phyloP scores from a whole-genome alignment of 2,888 invertebrate genomes.

The Oscheius sp. region DNA sequence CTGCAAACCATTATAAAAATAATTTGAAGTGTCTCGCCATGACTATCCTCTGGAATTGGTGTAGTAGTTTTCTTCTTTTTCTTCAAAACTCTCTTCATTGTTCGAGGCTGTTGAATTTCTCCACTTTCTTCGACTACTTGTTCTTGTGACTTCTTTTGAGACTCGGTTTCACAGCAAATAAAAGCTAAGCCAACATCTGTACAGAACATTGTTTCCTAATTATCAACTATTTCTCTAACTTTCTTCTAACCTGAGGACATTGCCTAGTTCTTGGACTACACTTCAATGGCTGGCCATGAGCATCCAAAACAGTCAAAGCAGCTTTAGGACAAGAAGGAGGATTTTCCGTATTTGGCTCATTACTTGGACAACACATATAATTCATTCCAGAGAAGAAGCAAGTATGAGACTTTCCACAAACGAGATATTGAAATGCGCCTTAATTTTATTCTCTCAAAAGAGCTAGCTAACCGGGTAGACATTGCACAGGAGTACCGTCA shows the following conservation, averaged over 20 bases:
- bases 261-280: conserved; percentile 49
- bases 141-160: not conserved
- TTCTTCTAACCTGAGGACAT: conserved; percentile 52
- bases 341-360: conserved; percentile 58
- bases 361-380: conserved; percentile 68
- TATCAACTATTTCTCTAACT: not conserved
- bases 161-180: conserved; percentile 60
- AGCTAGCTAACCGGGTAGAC: conserved; percentile 58
- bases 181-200: conserved; percentile 50
- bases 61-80: conserved; percentile 32
- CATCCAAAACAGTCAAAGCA: conserved; percentile 54
- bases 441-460: not conserved
- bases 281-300: conserved; percentile 53
- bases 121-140: conserved; percentile 2
- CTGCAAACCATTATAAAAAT: conserved; percentile 12
- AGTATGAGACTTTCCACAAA: conserved; percentile 63
- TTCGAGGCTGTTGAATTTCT: not conserved
- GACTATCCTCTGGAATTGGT: conserved; percentile 34
- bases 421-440: not conserved
- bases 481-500: conserved; percentile 57
- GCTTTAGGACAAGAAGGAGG: conserved; percentile 55
- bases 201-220: conserved; percentile 59
- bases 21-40: not conserved
- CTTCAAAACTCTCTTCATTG: not conserved
- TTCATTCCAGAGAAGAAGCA: conserved; percentile 69